A percentile compares a stretch with the other conserved stretches of the same genome.
Conservation (phyloP, 2,797 vertebrate species). For the Enteromius unitaeniatus region DNA sequence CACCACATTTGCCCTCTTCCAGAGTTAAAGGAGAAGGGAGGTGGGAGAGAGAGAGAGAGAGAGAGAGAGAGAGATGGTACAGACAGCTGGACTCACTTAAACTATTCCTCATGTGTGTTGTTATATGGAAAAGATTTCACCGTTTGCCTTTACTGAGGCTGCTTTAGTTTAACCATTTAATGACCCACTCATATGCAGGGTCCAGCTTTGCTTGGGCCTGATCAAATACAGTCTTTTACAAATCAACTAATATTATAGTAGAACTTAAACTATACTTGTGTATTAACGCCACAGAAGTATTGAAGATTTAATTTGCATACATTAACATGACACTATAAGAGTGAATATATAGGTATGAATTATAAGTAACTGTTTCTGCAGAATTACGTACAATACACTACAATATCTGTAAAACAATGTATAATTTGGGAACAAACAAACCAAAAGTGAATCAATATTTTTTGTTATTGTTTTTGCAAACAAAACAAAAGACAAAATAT, state of each 20-base stretch:
- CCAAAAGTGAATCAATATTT: background rate
- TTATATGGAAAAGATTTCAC: slow-evolving; percentile 82
- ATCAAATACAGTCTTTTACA: background rate
- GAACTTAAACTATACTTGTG: background rate
- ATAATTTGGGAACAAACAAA: background rate
- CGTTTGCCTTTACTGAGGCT: slow-evolving; percentile 64
- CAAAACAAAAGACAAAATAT: background rate
- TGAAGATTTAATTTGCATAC: background rate
- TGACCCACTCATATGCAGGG: background rate
- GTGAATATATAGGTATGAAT: background rate
- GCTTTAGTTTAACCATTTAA: slow-evolving; percentile 74
- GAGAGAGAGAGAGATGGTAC: slow-evolving; percentile 67
- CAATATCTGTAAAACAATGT: background rate
- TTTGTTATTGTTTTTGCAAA: too few species aligned
- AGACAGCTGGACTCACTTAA: slow-evolving; percentile 83
- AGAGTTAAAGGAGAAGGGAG: slow-evolving; percentile 40
- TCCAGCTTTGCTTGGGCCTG: slow-evolving; percentile 5
- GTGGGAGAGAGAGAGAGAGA: slow-evolving; percentile 47
- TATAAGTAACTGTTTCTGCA: background rate
- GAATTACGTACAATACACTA: background rate
- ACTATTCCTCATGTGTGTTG: slow-evolving; percentile 80
- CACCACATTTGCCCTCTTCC: slow-evolving; percentile 68
- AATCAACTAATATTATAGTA: background rate
- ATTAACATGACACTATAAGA: background rate
- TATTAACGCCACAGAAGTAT: background rate